Conservation (phyloP, 2,113 vertebrate genomes). For the Mirza zaza region DNA sequence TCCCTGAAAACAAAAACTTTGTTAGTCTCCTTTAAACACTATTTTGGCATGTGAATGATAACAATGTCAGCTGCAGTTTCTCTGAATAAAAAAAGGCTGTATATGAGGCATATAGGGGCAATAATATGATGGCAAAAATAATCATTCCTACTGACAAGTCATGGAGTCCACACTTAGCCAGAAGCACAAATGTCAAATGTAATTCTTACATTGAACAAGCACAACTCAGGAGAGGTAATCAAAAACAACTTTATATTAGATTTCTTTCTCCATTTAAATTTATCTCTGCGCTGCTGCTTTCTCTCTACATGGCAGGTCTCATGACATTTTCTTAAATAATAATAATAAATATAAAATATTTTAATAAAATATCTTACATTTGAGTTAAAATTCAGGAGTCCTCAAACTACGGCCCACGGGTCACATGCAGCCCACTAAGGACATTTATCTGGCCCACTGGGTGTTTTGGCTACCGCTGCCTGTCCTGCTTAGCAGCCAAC, state of each 20-base stretch:
- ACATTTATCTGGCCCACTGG: too few relatives aligned
- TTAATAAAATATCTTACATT: not conserved
- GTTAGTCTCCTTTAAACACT: not conserved
- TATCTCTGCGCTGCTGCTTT: not conserved
- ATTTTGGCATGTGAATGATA: not conserved
- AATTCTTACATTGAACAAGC: not conserved
- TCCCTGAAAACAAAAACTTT: not conserved
- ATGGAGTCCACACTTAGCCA: not conserved
- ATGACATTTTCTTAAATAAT: not conserved
- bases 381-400: not conserved
- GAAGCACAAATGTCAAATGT: not conserved
- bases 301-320: not conserved
- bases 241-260: constrained; percentile 10
- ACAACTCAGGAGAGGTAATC: not conserved
- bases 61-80: not conserved
- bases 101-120: not conserved
- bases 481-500: too few relatives aligned
- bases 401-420: too few relatives aligned
- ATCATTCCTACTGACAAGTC: not conserved
- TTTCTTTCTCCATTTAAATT: not conserved
- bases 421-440: too few relatives aligned
- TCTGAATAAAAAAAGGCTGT: not conserved
- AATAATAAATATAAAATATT: not conserved
- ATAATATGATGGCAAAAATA: not conserved
- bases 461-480: too few relatives aligned